Conservation (phyloP, 2,113 vertebrate species). For the Trachemys scripta region DNA sequence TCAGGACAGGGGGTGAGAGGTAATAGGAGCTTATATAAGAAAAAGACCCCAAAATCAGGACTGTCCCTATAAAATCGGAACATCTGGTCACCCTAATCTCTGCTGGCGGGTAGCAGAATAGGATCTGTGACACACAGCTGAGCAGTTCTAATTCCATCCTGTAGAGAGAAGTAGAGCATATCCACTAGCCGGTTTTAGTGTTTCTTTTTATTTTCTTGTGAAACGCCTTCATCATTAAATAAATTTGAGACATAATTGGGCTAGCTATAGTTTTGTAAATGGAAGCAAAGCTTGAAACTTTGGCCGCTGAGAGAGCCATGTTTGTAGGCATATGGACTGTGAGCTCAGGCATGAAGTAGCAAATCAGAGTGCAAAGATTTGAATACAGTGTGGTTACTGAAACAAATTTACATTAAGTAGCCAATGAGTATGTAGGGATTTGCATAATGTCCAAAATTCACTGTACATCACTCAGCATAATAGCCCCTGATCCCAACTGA, state of each 20-base stretch:
- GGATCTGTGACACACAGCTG: not conserved
- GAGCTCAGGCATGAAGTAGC: not conserved
- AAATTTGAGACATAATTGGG: conserved; percentile 18
- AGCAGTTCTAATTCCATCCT: not conserved
- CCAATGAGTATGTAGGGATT: not conserved
- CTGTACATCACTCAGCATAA: not conserved
- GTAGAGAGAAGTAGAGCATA: conserved; percentile 13
- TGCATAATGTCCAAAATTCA: fast-evolving
- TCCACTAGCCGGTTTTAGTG: not conserved
- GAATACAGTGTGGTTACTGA: not conserved
- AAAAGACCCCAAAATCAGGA: no score
- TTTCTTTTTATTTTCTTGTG: conserved; percentile 2
- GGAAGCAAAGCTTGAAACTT: conserved; percentile 4
- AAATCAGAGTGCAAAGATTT: fast-evolving
- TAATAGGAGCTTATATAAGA: no score
- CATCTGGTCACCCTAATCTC: not conserved
- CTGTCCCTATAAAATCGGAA: no score
- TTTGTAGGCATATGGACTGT: not conserved
- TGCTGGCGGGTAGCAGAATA: not conserved
- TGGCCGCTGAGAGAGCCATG: not conserved
- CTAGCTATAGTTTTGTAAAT: not conserved
- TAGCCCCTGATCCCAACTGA: not conserved
- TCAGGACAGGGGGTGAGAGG: no score
- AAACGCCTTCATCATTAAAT: conserved; percentile 47
- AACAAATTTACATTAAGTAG: not conserved